Conservation (phyloP, 1,140 invertebrate genomes). For the Brachionus angularis region DNA sequence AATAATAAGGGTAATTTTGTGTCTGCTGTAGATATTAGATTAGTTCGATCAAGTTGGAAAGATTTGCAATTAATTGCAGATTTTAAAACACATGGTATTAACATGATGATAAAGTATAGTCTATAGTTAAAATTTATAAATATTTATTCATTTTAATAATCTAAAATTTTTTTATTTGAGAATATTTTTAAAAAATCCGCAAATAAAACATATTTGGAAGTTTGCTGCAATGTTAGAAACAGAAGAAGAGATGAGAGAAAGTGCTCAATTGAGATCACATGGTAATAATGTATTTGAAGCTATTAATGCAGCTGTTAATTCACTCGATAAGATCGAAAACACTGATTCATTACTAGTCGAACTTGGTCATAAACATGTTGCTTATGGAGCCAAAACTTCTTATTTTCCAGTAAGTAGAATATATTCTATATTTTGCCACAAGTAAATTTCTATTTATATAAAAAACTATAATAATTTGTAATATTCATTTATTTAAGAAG, state of each 20-base stretch:
- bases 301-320: conserved; percentile 28
- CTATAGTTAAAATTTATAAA: no score
- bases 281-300: conserved; percentile 40
- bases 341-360: not conserved
- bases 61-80: not conserved
- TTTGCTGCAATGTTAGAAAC: conserved; percentile 33
- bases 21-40: not conserved
- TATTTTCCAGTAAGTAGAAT: conserved; percentile 3
- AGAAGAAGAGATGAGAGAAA: conserved; percentile 41
- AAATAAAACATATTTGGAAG: conserved; percentile 35
- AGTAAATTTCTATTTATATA: no score
- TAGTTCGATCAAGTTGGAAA: conserved; percentile 19
- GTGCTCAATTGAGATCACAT: conserved; percentile 17
- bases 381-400: conserved; percentile 23
- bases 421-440: not conserved
- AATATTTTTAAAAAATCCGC: conserved; percentile 16
- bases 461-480: no score
- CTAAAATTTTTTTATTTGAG: not conserved
- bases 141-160: not conserved
- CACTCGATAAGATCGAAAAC: not conserved
- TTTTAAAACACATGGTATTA: conserved; percentile 14
- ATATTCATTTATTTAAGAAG: no score
- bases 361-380: conserved; percentile 21
- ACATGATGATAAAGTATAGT: conserved; percentile 41
- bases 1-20: no score